Conservation (phyloP, 2,797 vertebrate genomes). For the Dendrocincla fuliginosa region DNA sequence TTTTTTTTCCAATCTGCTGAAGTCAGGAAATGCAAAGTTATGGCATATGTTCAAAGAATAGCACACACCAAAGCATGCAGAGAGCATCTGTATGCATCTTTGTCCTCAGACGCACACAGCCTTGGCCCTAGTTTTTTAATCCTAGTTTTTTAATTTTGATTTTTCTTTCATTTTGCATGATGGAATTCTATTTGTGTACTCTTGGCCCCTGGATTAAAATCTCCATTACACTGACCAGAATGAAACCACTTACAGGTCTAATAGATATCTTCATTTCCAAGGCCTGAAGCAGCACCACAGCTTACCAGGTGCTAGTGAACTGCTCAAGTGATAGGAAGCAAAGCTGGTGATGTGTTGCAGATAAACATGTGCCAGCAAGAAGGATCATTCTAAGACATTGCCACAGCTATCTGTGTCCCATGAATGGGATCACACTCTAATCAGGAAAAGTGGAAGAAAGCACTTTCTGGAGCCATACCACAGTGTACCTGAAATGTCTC, state of each 20-base stretch:
- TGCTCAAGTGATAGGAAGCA: neutral
- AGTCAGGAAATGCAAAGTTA: constrained; percentile 37
- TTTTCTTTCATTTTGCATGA: constrained; percentile 8
- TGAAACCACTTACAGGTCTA: neutral
- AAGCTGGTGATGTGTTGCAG: neutral
- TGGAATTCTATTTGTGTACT: neutral
- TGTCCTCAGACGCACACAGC: neutral
- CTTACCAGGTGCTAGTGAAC: neutral
- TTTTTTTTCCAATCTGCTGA: constrained; percentile 11
- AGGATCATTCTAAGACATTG: neutral
- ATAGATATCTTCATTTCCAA: neutral
- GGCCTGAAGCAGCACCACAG: neutral
- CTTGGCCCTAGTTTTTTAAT: neutral
- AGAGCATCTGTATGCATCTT: neutral
- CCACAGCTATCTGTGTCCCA: neutral
- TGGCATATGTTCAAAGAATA: neutral
- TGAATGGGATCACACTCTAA: neutral
- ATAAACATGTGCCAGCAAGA: neutral
- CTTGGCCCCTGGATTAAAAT: neutral
- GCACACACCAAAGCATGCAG: neutral
- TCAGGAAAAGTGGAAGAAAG: neutral
- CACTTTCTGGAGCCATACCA: neutral
- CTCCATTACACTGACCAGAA: neutral
- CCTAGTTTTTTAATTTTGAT: neutral
- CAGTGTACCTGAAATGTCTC: neutral